A percentile compares a stretch with the other conserved stretches of the same genome.
Conservation (phyloP, 2,113 vertebrate genomes). For the Macrotis lagotis region DNA sequence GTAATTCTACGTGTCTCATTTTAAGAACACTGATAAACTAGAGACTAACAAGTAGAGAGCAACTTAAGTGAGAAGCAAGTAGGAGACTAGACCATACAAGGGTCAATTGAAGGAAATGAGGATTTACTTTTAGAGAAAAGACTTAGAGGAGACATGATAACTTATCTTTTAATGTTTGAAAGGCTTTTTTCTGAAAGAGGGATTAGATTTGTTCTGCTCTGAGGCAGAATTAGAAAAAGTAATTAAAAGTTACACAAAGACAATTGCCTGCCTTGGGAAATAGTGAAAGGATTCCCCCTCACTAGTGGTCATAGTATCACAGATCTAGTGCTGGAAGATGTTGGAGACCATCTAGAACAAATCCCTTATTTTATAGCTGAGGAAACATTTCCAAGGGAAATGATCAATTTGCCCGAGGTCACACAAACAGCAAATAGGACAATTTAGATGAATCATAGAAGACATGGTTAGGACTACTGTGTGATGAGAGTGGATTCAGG, state of each 20-base stretch:
- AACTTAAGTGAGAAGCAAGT: not conserved
- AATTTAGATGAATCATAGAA: not conserved
- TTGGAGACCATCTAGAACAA: too few relatives aligned
- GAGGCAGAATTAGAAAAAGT: too few relatives aligned
- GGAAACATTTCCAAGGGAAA: not conserved
- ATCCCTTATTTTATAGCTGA: not conserved
- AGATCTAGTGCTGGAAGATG: not conserved
- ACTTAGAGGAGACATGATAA: not conserved
- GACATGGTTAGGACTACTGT: not conserved
- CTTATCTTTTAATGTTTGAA: not conserved
- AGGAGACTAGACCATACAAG: not conserved
- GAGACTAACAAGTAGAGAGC: not conserved
- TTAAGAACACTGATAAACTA: not conserved
- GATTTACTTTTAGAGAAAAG: not conserved
- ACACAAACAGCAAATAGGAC: not conserved
- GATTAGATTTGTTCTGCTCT: not conserved
- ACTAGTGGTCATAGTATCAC: not conserved
- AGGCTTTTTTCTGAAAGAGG: not conserved
- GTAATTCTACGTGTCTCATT: not conserved
- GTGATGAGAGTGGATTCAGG: not conserved
- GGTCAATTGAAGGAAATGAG: not conserved
- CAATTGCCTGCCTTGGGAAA: not conserved
- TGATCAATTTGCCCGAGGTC: not conserved
- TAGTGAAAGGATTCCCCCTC: not conserved
- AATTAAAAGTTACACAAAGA: too few relatives aligned